Conservation (phyloP, 2,888 invertebrate genomes). For the Phengaris alcon region DNA sequence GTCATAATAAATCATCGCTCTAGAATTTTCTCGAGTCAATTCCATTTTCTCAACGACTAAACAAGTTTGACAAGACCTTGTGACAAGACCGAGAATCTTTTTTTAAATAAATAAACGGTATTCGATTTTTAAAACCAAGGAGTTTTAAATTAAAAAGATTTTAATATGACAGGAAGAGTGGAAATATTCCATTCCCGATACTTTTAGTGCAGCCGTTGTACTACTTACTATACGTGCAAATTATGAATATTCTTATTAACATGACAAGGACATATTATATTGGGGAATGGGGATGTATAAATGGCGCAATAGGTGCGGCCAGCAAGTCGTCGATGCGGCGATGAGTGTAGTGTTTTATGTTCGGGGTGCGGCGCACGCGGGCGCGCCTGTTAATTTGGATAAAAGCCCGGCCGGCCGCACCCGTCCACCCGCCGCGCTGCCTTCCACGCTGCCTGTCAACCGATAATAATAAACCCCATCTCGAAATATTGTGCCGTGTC, state of each 20-base stretch:
- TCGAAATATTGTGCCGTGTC: not conserved
- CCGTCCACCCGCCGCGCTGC: slow-evolving; percentile 53
- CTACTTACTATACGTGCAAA: not conserved
- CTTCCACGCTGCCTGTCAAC: slow-evolving; percentile 43
- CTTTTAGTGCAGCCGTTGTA: too few relatives aligned
- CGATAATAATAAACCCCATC: slow-evolving; percentile 1
- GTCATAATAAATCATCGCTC: too few relatives aligned
- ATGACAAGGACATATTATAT: not conserved
- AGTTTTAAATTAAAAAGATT: too few relatives aligned
- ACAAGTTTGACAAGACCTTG: too few relatives aligned
- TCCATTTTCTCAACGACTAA: too few relatives aligned
- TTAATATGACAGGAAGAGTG: too few relatives aligned
- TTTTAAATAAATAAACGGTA: too few relatives aligned
- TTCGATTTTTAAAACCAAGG: too few relatives aligned
- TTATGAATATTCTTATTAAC: not conserved
- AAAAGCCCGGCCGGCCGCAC: slow-evolving; percentile 75
- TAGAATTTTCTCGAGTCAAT: too few relatives aligned
- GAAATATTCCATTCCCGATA: too few relatives aligned
- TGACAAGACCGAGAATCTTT: too few relatives aligned
- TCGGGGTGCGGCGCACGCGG: slow-evolving; percentile 66
- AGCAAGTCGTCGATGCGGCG: slow-evolving; percentile 59
- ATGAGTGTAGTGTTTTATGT: slow-evolving; percentile 74
- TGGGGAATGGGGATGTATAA: slow-evolving; percentile 48
- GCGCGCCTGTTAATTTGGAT: slow-evolving; percentile 77
- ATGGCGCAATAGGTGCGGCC: slow-evolving; percentile 70